Evolutionary conservation across 2,797 vertebrate species (phyloP), one percentile per base, ranked within the genome.

Genomic region (Molossus molossus): DNA sequence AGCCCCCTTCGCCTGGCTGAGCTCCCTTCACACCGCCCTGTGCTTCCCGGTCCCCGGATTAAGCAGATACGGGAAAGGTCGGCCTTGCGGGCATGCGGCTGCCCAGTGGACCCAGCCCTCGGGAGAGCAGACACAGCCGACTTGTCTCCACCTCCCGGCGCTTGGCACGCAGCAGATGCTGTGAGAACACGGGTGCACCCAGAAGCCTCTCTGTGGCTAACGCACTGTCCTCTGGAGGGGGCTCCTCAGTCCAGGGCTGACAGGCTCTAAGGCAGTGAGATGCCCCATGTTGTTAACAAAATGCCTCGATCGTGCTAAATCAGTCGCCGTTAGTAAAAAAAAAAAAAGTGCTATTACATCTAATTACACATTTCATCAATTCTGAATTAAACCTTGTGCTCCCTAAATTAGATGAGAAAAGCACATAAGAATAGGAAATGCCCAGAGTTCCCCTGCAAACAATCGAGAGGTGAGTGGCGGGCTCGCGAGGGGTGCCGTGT

Each of bases 71-170:
- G 29, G 23, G 2, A 21, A 10, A 21, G 67, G 18, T 3, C 5
- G 12, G 73, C 45, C 5, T 9, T 8, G 45, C 20, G 4, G 10
- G 10, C 8, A 0, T 0, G 1, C 0, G 3, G 10, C 60, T 13
- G 12, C 37, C 76, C 45, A 10, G 20, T 3, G 0, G 55, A 7
- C 45, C 3, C 45, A 10, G 58, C 0, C n/a, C 12, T 9, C 4
- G 0, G 45, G 5, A 0, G 0, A 27, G 12, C 27, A n/a, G n/a
- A 50, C 40, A 1, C 3, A 21, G 4, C 27, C 82, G 3, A 17
- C 5, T 58, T 13, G 27, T 5, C 23, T 33, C 58, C 9, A 0
- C 82, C 53, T 33, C 75, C 81, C 0, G 2, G 67, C 6, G 2
- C 45, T 18, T 0, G 86, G 69, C 60, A 57, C 2, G 2, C 0